A percentile compares a stretch with the other conserved stretches of the same genome.
phyloP scores from a whole-genome alignment of 1,140 invertebrate species.

The Rhizoglyphus robini region DNA sequence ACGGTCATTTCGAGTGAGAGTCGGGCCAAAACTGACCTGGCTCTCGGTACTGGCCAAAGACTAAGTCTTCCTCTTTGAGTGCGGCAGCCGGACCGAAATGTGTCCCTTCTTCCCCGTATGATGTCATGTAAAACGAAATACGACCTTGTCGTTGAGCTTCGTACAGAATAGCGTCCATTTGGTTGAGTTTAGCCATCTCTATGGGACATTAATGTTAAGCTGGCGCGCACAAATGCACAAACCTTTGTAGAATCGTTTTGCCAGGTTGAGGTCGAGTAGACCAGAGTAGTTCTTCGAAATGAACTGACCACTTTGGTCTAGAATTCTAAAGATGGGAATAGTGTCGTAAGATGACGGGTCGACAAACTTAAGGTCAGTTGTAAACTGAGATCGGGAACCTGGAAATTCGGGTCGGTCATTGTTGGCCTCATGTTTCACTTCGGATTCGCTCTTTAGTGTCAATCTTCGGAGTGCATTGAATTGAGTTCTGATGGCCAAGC shows the following conservation, averaged over 20 bases:
- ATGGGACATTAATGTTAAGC: constrained; percentile 64
- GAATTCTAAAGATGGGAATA: constrained; percentile 45
- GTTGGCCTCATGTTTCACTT: not conserved
- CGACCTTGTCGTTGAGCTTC: constrained; percentile 94
- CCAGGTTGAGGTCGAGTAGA: not conserved
- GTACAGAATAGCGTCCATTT: constrained; percentile 91
- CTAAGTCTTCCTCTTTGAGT: constrained; percentile 58
- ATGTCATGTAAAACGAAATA: constrained; percentile 99
- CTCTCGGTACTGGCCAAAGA: constrained; percentile 92
- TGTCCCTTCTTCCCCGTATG: constrained; percentile 88
- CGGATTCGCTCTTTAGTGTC: not conserved
- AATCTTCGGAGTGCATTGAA: not conserved
- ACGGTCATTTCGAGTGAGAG: too few relatives aligned
- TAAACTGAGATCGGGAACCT: constrained; percentile 39
- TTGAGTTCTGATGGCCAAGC: too few relatives aligned
- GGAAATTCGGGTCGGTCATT: constrained; percentile 38
- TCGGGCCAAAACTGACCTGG: too few relatives aligned
- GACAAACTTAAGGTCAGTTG: constrained; percentile 41
- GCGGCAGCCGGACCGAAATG: constrained; percentile 87
- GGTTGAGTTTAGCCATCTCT: constrained; percentile 74
- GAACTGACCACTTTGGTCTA: constrained; percentile 41
- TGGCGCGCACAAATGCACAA: constrained; percentile 25
- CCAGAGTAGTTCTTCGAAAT: constrained; percentile 30
- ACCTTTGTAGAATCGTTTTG: constrained; percentile 4
- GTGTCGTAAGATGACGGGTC: constrained; percentile 39